Conservation (phyloP, 2,888 invertebrate species). For the Strigamia maritima region DNA sequence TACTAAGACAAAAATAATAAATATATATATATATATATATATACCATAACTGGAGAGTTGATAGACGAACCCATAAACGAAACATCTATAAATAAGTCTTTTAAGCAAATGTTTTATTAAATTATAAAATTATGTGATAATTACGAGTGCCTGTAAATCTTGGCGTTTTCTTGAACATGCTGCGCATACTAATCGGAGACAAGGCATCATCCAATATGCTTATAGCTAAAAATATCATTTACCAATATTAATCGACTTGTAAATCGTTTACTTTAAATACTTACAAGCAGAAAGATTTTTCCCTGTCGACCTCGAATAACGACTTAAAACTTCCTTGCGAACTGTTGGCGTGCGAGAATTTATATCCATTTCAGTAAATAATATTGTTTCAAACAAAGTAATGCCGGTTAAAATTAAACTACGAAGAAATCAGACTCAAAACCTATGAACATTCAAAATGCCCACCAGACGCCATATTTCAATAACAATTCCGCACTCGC, state of each 20-base stretch:
- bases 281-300: not conserved
- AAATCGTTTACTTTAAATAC: not conserved
- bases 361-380: not conserved
- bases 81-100: too few relatives aligned
- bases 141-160: not conserved
- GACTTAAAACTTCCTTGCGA: not conserved
- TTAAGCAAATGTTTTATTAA: too few relatives aligned
- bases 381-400: too few relatives aligned
- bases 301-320: not conserved
- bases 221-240: not conserved
- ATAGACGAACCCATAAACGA: too few relatives aligned
- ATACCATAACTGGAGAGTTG: not conserved
- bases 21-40: not conserved
- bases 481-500: not conserved
- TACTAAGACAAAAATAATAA: too few relatives aligned
- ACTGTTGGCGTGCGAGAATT: not conserved
- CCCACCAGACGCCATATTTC: not conserved
- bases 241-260: not conserved
- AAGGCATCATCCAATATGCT: not conserved
- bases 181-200: not conserved
- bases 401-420: too few relatives aligned
- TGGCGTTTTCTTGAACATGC: not conserved
- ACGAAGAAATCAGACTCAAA: too few relatives aligned
- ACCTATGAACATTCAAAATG: not conserved
- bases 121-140: not conserved